These are phyloP conservation scores for Drosophila grimshawi DNA, from an alignment of 1,140 invertebrate species.

Conservation along the genomic window DNA sequence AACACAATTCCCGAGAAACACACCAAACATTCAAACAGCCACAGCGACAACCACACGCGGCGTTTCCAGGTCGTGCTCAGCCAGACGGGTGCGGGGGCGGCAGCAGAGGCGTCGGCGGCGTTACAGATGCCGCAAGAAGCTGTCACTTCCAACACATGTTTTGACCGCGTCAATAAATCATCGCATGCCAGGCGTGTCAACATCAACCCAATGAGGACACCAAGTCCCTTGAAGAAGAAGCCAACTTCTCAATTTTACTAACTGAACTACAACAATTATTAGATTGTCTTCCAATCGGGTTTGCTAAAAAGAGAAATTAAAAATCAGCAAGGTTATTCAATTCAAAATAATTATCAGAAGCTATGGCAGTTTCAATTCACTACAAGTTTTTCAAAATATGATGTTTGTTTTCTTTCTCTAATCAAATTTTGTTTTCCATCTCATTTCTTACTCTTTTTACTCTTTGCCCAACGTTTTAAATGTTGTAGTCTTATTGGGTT, in stretches of 20 bases:
- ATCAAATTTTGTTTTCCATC: too few species aligned
- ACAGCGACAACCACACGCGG: conserved; percentile 69
- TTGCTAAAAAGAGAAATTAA: background rate
- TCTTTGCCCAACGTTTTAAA: too few species aligned
- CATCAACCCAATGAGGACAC: conserved; percentile 17
- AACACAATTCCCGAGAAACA: conserved; percentile 71
- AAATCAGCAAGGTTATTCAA: too few species aligned
- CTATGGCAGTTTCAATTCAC: too few species aligned
- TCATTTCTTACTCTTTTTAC: too few species aligned
- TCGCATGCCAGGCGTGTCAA: conserved; percentile 74
- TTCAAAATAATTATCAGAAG: too few species aligned
- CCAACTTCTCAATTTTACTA: background rate
- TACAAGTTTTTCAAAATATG: too few species aligned
- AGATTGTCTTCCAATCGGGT: background rate
- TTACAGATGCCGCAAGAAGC: conserved; percentile 83
- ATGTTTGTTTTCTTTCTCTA: too few species aligned
- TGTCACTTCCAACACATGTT: conserved; percentile 84
- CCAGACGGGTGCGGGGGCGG: conserved; percentile 11
- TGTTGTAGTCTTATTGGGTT: too few species aligned
- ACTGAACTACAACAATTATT: conserved; percentile 7
- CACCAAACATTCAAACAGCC: conserved; percentile 21
- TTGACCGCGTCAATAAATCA: conserved; percentile 84
- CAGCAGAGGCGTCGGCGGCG: conserved; percentile 60
- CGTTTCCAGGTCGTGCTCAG: conserved; percentile 40
- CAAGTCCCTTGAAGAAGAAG: conserved; percentile 8